Conservation (phyloP, 2,888 invertebrate species). For the Seira musarum region DNA sequence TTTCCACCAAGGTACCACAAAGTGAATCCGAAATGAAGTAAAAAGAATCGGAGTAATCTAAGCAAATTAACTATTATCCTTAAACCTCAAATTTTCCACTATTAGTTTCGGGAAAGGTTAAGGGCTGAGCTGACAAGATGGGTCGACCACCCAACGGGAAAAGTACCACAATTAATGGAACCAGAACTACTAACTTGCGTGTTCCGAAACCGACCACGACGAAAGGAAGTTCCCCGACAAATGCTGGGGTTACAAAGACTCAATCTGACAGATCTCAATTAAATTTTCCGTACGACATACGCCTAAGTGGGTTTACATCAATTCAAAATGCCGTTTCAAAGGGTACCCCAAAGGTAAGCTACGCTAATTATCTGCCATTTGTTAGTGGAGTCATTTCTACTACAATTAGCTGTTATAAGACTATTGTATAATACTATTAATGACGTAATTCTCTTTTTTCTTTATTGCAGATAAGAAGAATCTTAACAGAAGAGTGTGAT, state of each 20-base stretch:
- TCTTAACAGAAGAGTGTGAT: slow-evolving; percentile 88
- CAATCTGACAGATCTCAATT: slow-evolving; percentile 57
- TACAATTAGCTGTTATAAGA: too few relatives aligned
- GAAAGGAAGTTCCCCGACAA: neutral
- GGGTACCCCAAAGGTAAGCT: slow-evolving; percentile 58
- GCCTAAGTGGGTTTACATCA: slow-evolving; percentile 63
- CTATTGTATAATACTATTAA: too few relatives aligned
- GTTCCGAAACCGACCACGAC: neutral
- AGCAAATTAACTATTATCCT: too few relatives aligned
- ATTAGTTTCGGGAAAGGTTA: too few relatives aligned
- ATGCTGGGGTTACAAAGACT: neutral
- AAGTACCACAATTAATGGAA: neutral
- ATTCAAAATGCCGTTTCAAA: slow-evolving; percentile 60
- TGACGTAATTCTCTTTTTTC: too few relatives aligned
- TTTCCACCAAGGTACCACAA: too few relatives aligned
- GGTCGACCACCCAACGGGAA: neutral
- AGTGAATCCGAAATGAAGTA: too few relatives aligned
- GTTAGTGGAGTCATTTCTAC: too few relatives aligned
- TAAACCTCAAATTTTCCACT: too few relatives aligned
- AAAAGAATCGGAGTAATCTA: too few relatives aligned
- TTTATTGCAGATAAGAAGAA: slow-evolving; percentile 81
- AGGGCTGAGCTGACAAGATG: too few relatives aligned
- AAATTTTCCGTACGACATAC: slow-evolving; percentile 65
- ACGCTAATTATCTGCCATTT: neutral
- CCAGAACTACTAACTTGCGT: neutral